Evolutionary conservation across 2,797 vertebrate species (phyloP).

Genomic region (Onychomys torridus): DNA sequence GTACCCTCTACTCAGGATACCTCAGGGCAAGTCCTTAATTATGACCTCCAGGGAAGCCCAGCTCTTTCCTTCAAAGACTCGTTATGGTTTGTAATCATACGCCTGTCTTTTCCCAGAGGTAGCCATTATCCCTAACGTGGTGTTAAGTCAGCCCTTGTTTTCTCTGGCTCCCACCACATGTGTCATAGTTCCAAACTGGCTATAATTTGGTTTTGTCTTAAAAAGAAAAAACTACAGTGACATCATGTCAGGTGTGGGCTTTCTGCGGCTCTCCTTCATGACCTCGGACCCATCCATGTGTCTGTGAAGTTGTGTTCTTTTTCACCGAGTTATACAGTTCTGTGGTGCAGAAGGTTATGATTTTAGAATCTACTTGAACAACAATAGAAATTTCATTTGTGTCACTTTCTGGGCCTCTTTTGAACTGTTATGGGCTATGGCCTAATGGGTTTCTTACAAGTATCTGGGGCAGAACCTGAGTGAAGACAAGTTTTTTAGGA

Average conservation of each 20-base stretch:
- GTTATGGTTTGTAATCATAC: neutral
- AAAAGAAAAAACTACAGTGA: neutral
- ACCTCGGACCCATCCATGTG: neutral
- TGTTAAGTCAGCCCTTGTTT: neutral
- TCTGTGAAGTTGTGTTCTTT: neutral
- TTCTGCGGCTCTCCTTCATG: neutral
- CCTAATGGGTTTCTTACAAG: neutral
- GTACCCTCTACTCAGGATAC: neutral
- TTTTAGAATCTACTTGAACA: neutral
- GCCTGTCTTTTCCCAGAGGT: neutral
- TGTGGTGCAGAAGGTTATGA: neutral
- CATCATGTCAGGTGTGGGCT: neutral
- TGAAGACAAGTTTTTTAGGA: neutral
- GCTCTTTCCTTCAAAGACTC: constrained; percentile 59
- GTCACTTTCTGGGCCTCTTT: neutral
- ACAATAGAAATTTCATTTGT: neutral
- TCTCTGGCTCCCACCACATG: neutral
- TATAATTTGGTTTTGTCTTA: neutral
- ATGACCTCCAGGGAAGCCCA: constrained; percentile 2
- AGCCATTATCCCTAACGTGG: constrained; percentile 26
- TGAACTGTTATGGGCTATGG: neutral
- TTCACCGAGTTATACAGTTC: constrained; percentile 20
- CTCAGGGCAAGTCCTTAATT: constrained; percentile 15
- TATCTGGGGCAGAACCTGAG: neutral
- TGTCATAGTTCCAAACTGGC: neutral